A percentile compares a stretch with the other conserved stretches of the same genome.
These are phyloP conservation scores for Ceriagrion tenellum DNA, from an alignment of 2,888 invertebrate species.

Conservation along the genomic window DNA sequence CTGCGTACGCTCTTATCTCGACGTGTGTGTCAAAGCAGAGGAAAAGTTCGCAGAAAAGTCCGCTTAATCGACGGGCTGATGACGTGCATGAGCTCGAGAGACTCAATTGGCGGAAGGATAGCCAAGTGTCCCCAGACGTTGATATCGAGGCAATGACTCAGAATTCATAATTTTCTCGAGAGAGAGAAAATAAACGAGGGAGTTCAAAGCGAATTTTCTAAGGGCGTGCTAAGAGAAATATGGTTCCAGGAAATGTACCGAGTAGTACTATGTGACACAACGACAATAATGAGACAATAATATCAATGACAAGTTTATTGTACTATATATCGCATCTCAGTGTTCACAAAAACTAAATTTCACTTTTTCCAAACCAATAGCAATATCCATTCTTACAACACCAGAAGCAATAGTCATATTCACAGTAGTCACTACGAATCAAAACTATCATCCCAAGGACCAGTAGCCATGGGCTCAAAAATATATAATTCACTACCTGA, in stretches of 20 bases:
- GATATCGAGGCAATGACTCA: not conserved
- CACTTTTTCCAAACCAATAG: no score
- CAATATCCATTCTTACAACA: no score
- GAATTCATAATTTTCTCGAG: not conserved
- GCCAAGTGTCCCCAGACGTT: not conserved
- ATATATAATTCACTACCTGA: no score
- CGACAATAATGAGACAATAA: no score
- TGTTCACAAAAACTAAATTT: no score
- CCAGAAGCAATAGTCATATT: no score
- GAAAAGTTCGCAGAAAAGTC: not conserved
- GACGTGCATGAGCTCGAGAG: not conserved
- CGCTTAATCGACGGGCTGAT: not conserved
- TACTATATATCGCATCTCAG: no score
- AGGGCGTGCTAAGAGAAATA: not conserved
- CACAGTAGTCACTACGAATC: no score
- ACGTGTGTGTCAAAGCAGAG: not conserved
- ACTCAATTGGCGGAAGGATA: not conserved
- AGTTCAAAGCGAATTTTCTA: not conserved
- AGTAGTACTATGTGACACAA: not conserved
- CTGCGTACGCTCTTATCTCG: not conserved
- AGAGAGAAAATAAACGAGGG: not conserved
- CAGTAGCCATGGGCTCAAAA: no score
- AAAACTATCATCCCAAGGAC: no score
- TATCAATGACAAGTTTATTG: no score
- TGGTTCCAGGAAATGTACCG: not conserved